These are phyloP conservation scores for Phragmatobia fuliginosa DNA, from an alignment of 2,888 invertebrate genomes.

Conservation along the genomic window DNA sequence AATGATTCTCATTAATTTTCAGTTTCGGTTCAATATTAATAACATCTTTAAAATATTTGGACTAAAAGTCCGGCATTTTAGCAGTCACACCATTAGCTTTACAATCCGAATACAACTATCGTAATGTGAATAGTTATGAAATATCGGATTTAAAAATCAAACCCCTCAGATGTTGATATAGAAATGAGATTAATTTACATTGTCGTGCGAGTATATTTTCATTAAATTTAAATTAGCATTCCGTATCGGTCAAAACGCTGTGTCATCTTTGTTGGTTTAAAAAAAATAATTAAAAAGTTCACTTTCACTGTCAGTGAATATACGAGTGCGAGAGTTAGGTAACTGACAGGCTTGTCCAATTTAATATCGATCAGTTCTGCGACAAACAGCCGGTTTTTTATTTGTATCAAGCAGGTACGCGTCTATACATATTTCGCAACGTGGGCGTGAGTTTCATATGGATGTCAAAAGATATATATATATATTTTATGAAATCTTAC, in stretches of 20 bases:
- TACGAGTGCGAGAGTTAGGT: slow-evolving; percentile 71
- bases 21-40: too few species aligned
- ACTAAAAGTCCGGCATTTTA: background rate
- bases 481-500: background rate
- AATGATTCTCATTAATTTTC: too few species aligned
- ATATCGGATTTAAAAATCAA: background rate
- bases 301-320: slow-evolving; percentile 79
- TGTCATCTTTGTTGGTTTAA: slow-evolving; percentile 77
- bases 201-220: background rate
- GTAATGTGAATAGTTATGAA: background rate
- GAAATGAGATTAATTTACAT: background rate
- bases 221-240: slow-evolving; percentile 9
- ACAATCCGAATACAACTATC: too few species aligned
- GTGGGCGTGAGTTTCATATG: slow-evolving; percentile 30
- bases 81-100: too few species aligned
- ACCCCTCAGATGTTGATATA: background rate
- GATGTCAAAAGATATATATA: slow-evolving; percentile 9
- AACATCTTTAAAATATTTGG: background rate
- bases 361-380: slow-evolving; percentile 73
- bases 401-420: slow-evolving; percentile 49
- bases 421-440: slow-evolving; percentile 31
- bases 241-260: slow-evolving; percentile 62
- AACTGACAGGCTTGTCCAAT: slow-evolving; percentile 72
- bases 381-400: slow-evolving; percentile 75
- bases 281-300: slow-evolving; percentile 80